Evolutionary conservation across 2,888 invertebrate species (phyloP).

Genomic region (Pocota personata): DNA sequence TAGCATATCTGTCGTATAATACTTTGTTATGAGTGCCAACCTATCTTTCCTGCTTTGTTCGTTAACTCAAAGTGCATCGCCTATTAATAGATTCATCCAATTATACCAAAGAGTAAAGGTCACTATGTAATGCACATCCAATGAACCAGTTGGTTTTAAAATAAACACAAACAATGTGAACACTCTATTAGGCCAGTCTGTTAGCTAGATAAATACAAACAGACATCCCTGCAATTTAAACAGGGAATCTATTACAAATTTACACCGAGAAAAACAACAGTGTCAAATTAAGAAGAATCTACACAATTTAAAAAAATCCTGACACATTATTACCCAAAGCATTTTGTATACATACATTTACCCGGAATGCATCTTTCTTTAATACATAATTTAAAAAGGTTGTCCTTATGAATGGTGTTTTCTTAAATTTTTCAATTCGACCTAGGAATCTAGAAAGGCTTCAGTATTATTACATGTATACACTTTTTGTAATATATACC

Average conservation of each 20-base stretch:
- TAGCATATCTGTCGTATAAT: no score
- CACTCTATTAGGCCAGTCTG: not conserved
- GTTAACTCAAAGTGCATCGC: not conserved
- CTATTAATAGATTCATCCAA: not conserved
- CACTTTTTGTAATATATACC: no score
- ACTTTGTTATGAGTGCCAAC: no score
- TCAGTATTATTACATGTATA: no score
- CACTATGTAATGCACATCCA: not conserved
- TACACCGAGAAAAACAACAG: not conserved
- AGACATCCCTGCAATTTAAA: not conserved
- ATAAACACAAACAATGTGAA: slow-evolving; percentile 22
- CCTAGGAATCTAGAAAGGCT: no score
- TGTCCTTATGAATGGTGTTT: no score
- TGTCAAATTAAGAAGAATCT: not conserved
- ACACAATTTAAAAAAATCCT: no score
- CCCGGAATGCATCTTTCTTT: no score
- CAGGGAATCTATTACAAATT: not conserved
- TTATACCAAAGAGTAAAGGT: not conserved
- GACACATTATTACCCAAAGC: no score
- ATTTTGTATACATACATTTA: no score
- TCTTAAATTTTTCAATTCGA: no score
- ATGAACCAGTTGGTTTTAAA: slow-evolving; percentile 12
- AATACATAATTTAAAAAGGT: no score
- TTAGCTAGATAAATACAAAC: not conserved
- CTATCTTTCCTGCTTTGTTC: not conserved